Percentiles rank a stretch among this genome's conserved stretches.
Conservation (phyloP, 2,888 invertebrate species). For the Neocrepidodera transversa region DNA sequence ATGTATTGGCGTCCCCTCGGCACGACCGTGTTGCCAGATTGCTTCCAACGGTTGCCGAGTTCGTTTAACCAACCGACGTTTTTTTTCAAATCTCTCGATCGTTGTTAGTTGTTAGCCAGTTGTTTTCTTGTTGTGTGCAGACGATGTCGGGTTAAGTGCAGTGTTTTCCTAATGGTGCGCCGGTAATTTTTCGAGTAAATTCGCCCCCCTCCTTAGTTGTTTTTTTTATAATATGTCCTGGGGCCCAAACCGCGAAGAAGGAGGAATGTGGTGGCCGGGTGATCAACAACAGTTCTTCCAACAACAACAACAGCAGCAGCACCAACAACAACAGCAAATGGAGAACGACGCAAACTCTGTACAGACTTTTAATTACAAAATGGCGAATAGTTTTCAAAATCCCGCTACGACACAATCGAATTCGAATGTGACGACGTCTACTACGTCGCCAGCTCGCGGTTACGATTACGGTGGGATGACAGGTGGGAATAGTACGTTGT, state of each 20-base stretch:
- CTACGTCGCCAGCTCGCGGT: slow-evolving; percentile 63
- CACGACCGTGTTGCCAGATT: slow-evolving; percentile 61
- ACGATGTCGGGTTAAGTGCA: slow-evolving; percentile 24
- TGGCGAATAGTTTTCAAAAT: slow-evolving; percentile 83
- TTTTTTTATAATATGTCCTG: slow-evolving; percentile 63
- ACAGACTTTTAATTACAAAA: slow-evolving; percentile 84
- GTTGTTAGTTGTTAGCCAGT: slow-evolving; percentile 10
- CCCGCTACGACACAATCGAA: slow-evolving; percentile 72
- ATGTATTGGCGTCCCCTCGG: slow-evolving; percentile 59
- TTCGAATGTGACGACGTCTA: slow-evolving; percentile 68
- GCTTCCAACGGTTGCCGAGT: slow-evolving; percentile 53
- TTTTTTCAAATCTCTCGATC: neutral
- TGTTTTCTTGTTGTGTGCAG: slow-evolving; percentile 30
- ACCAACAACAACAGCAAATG: slow-evolving; percentile 53
- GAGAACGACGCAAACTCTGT: slow-evolving; percentile 66
- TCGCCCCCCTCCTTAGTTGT: slow-evolving; percentile 39
- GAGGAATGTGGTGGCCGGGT: slow-evolving; percentile 69
- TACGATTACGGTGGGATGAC: slow-evolving; percentile 75
- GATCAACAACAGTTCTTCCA: slow-evolving; percentile 54
- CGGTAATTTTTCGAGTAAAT: slow-evolving; percentile 27
- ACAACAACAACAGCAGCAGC: slow-evolving; percentile 54
- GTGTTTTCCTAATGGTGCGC: slow-evolving; percentile 39
- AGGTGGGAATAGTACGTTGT: slow-evolving; percentile 52
- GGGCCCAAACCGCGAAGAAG: slow-evolving; percentile 65
- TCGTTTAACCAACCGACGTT: slow-evolving; percentile 37